Evolutionary conservation across 2,113 vertebrate genomes (phyloP).

Genomic region (Hoplias malabaricus): DNA sequence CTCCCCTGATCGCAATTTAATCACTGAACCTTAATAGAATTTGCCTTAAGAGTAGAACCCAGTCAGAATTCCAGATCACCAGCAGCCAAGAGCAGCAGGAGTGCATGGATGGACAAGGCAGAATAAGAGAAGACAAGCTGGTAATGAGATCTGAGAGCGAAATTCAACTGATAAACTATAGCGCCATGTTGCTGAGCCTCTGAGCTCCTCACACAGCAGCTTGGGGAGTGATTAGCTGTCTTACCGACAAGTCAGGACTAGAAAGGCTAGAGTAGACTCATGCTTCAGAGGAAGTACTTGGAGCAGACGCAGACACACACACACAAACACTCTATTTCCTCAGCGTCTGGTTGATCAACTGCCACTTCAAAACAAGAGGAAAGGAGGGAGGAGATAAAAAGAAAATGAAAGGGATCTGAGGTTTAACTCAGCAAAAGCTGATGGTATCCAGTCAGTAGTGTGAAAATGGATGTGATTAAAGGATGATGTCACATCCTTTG

Average conservation of each 20-base stretch:
- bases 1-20: slow-evolving; percentile 33
- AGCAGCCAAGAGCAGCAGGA: slow-evolving; percentile 5
- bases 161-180: slow-evolving; percentile 32
- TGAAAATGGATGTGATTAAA: background rate
- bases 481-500: background rate
- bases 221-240: slow-evolving; percentile 48
- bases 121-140: slow-evolving; percentile 2
- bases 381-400: background rate
- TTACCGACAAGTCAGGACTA: slow-evolving; percentile 63
- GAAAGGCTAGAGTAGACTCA: slow-evolving; percentile 47
- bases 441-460: background rate
- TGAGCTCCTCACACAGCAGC: slow-evolving; percentile 39
- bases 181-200: slow-evolving; percentile 19
- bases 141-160: slow-evolving; percentile 48
- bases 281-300: slow-evolving; percentile 39
- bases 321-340: background rate
- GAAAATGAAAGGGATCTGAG: background rate
- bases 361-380: background rate
- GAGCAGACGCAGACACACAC: slow-evolving; percentile 23
- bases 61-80: slow-evolving; percentile 37
- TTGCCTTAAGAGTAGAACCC: slow-evolving; percentile 13
- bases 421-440: background rate
- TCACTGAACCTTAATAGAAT: slow-evolving; percentile 45
- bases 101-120: background rate
- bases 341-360: background rate